These are phyloP conservation scores for Solen grandis DNA, from an alignment of 1,140 invertebrate species.

Conservation along the genomic window DNA sequence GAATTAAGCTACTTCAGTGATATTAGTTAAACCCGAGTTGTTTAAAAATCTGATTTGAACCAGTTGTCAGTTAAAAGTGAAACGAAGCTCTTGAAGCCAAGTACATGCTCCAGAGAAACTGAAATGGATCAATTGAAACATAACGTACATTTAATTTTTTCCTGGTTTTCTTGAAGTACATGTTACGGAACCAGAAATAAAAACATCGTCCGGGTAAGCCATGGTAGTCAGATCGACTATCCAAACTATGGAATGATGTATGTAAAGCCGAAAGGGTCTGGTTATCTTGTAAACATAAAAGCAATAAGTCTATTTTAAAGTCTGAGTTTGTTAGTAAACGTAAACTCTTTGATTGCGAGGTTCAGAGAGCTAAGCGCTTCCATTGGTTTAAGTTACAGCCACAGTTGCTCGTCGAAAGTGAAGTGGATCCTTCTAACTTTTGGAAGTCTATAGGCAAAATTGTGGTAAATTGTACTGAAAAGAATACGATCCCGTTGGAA, in stretches of 20 bases:
- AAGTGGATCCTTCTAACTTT: background rate
- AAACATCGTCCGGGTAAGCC: background rate
- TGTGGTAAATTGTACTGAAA: background rate
- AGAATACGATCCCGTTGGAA: conserved; percentile 12
- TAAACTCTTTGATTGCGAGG: conserved; percentile 15
- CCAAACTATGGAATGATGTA: background rate
- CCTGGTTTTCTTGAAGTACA: background rate
- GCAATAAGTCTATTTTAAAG: conserved; percentile 5
- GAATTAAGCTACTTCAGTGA: no score
- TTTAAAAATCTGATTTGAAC: no score
- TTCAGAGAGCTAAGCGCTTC: conserved; percentile 6
- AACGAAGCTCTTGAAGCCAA: background rate
- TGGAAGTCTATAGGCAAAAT: conserved; percentile 26
- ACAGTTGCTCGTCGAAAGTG: background rate
- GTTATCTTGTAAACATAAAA: background rate
- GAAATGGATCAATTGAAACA: background rate
- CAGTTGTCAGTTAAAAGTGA: background rate
- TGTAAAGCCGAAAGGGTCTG: conserved; percentile 5
- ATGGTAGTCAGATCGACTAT: conserved; percentile 5
- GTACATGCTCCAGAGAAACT: background rate
- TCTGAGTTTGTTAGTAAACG: background rate
- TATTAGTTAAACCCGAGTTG: no score
- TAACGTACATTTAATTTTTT: background rate
- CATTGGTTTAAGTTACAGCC: background rate
- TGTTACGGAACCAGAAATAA: background rate